Base-by-base conservation (phyloP, 2,888 invertebrate species). In the Leptinotarsa haldemani region DNA sequence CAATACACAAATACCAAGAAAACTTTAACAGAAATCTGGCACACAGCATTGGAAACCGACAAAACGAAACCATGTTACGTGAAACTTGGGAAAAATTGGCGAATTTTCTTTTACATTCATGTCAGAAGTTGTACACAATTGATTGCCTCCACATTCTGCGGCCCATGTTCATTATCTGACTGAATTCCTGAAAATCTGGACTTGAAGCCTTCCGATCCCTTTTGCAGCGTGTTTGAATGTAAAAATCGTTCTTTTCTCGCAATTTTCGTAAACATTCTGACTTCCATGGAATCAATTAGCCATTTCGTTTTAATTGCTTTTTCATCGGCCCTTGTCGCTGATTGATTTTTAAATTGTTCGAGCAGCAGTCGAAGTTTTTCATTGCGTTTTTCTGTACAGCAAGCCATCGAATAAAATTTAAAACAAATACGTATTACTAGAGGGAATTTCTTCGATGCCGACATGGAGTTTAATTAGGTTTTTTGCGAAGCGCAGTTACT, bases 381-480 rank as follows among this genome's bases (percentile, higher is more conserved):
- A 61, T 40, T 61, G n/a, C 9, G 61, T 61, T 61, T 56, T 53
- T 61, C 5, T 61, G 40, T 30, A 25, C 20, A 61, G 61, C 61
- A 15, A 61, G 40, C 61, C 61, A n/a, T 61, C 20, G 61, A 68
- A 53, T 68, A 56, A 68, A 68, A 68, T 48, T 53, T 22, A 68
- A 68, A 68, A 68, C 50, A 67, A 67, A 67, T 56, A 68, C 58
- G 56, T 56, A 68, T 68, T 46, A 56, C 13, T 40, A 68, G 18
- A 56, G 53, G 56, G 22, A 53, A 53, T 68, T 68, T 68, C 20
- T 46, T 68, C 52, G 56, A 46, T 15, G 56, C 9, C 56, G 22
- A 16, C 46, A 46, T 30, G 22, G 58, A 68, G 68, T 68, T 68
- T 56, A 56, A 68, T 68, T 56, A 46, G 25, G 40, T 68, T 68